Evolutionary conservation across 2,113 vertebrate species (phyloP).

Genomic region (Grallaria varia): DNA sequence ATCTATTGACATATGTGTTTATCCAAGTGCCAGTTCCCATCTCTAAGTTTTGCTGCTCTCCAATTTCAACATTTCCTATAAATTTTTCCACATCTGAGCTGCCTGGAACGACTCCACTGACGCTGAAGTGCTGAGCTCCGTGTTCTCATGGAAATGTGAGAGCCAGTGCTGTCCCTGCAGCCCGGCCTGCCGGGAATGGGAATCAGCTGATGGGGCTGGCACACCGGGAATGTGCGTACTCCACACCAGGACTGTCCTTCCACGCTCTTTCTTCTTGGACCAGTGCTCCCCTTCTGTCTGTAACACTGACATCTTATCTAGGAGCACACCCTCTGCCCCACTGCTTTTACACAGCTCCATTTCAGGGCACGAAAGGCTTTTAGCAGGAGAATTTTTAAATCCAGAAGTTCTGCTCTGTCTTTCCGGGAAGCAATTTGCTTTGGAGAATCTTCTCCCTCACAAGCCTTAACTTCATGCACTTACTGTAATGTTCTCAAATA

Average conservation of each 20-base stretch:
- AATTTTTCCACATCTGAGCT: constrained; percentile 5
- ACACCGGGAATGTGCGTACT: not conserved
- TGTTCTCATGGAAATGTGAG: not conserved
- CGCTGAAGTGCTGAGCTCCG: not conserved
- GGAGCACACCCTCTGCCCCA: fast-evolving
- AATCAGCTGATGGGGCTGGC: not conserved
- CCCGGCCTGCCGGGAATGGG: not conserved
- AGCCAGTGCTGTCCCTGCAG: not conserved
- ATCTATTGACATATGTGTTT: not conserved
- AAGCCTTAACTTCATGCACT: constrained; percentile 7
- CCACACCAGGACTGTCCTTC: not conserved
- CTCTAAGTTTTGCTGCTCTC: not conserved
- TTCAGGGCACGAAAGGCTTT: not conserved
- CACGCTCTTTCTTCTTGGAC: not conserved
- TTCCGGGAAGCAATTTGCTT: constrained; percentile 15
- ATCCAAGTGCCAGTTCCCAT: not conserved
- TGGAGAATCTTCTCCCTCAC: not conserved
- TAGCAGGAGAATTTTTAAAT: not conserved
- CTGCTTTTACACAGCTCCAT: not conserved
- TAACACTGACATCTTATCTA: not conserved
- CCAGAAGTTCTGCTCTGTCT: not conserved
- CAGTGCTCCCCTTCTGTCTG: not conserved
- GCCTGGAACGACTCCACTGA: not conserved
- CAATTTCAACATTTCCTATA: not conserved
- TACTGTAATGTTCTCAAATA: constrained; percentile 35